Evolutionary conservation across 2,113 vertebrate species (phyloP).

Genomic region (Osmerus mordax): DNA sequence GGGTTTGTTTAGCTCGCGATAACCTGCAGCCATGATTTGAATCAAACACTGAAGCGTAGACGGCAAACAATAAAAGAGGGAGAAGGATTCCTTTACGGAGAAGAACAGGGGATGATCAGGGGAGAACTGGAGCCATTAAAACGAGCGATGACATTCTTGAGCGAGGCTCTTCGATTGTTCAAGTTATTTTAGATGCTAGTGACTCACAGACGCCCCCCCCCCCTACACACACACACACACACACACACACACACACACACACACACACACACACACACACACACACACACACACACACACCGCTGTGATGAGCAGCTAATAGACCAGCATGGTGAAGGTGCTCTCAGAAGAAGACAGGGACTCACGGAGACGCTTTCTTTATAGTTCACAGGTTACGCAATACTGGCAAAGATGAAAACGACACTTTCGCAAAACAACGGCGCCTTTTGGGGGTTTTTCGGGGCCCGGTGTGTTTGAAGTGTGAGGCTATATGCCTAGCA

Average conservation of each 20-base stretch:
- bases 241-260: conserved; percentile 17
- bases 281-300: neutral
- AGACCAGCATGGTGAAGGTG: conserved; percentile 56
- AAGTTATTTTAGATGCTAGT: conserved; percentile 60
- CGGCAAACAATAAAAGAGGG: conserved; percentile 42
- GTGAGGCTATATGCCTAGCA: conserved; percentile 30
- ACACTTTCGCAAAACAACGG: conserved; percentile 44
- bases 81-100: conserved; percentile 45
- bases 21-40: conserved; percentile 48
- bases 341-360: conserved; percentile 54
- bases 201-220: conserved; percentile 58
- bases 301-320: conserved; percentile 53
- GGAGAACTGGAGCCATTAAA: conserved; percentile 22
- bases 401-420: conserved; percentile 54
- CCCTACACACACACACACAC: conserved; percentile 1
- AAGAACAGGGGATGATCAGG: conserved; percentile 28
- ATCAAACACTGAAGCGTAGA: conserved; percentile 56
- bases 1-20: neutral
- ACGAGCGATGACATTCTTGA: conserved; percentile 9
- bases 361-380: conserved; percentile 18
- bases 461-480: conserved; percentile 33
- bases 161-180: conserved; percentile 47
- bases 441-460: conserved; percentile 16
- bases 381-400: conserved; percentile 44
- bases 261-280: no score